Conservation (phyloP, 1,140 invertebrate genomes). For the Lineus longissimus region DNA sequence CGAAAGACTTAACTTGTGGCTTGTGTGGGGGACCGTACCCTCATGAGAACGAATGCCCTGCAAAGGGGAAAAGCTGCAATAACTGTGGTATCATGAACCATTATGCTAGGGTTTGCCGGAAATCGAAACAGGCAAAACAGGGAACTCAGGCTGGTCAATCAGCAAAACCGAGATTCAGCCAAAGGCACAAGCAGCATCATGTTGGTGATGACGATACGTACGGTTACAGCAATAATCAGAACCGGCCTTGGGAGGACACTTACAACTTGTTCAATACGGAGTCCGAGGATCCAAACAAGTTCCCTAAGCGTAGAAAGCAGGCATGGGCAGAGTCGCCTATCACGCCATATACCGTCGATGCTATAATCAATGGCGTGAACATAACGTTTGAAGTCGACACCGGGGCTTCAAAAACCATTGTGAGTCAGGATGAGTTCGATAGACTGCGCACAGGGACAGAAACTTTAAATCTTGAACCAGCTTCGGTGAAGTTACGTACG, state of each 20-base stretch:
- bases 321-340: too few species aligned
- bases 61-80: background rate
- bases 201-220: too few species aligned
- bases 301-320: too few species aligned
- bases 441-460: background rate
- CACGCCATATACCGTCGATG: too few species aligned
- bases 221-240: too few species aligned
- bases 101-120: background rate
- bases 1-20: too few species aligned
- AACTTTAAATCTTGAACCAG: background rate
- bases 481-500: constrained; percentile 14
- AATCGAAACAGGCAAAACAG: background rate
- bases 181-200: too few species aligned
- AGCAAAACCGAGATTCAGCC: too few species aligned
- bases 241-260: too few species aligned
- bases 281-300: too few species aligned
- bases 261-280: too few species aligned
- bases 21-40: background rate
- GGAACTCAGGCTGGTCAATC: too few species aligned
- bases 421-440: constrained; percentile 13
- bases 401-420: constrained; percentile 13
- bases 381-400: constrained; percentile 19
- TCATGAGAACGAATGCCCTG: background rate
- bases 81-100: background rate
- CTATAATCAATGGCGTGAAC: background rate